Conservation (phyloP, 2,797 vertebrate genomes). For the Kryptopterus vitreolus region DNA sequence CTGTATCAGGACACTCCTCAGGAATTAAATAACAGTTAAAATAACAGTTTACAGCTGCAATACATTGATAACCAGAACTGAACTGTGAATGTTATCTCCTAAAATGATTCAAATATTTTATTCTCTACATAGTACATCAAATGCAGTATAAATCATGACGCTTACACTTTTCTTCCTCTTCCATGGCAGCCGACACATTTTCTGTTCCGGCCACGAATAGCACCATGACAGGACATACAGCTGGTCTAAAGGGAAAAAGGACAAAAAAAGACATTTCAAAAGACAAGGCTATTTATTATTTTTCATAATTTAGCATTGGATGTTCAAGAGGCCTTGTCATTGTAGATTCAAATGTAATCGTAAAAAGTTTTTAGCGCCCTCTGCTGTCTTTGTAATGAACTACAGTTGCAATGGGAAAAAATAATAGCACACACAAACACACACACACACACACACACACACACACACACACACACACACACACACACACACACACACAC, state of each 20-base stretch:
- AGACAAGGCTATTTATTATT: not conserved
- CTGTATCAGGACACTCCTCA: not conserved
- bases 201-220: constrained; percentile 46
- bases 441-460: too few species aligned
- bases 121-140: too few species aligned
- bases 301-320: not conserved
- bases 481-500: too few species aligned
- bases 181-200: constrained; percentile 55
- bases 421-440: too few species aligned
- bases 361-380: not conserved
- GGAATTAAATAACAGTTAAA: not conserved
- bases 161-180: constrained; percentile 55
- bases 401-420: not conserved
- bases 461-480: too few species aligned
- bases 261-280: not conserved
- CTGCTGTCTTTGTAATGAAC: not conserved
- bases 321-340: not conserved
- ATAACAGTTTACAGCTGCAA: not conserved
- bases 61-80: not conserved
- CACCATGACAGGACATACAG: constrained; percentile 57
- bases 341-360: not conserved
- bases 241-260: constrained; percentile 48
- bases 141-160: not conserved
- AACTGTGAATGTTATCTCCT: not conserved
- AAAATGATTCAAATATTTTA: not conserved